Percentiles rank a stretch among this genome's conserved stretches.
Evolutionary conservation across 2,888 invertebrate species (phyloP).

Genomic region (Drosophila picticornis): DNA sequence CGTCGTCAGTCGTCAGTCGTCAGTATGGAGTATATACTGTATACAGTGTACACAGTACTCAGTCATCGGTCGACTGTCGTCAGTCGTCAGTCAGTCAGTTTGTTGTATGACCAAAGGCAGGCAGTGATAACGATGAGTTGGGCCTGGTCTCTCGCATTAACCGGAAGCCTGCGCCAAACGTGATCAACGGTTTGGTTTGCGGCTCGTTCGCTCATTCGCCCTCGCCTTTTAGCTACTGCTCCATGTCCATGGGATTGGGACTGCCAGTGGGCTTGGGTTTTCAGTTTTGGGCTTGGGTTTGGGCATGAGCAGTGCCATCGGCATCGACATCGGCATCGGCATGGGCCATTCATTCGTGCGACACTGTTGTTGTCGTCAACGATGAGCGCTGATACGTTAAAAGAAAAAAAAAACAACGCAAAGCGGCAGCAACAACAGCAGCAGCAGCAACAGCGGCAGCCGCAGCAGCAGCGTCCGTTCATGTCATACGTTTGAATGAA

Average conservation of each 20-base stretch:
- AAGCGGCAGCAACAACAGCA: slow-evolving; percentile 36
- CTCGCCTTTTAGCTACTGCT: slow-evolving; percentile 55
- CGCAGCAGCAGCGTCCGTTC: slow-evolving; percentile 55
- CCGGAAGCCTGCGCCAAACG: slow-evolving; percentile 85
- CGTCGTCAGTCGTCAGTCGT: slow-evolving; percentile 39
- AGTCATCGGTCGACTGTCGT: slow-evolving; percentile 36
- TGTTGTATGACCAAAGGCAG: slow-evolving; percentile 64
- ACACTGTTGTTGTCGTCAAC: slow-evolving; percentile 62
- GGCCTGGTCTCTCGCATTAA: slow-evolving; percentile 70
- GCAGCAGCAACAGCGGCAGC: slow-evolving; percentile 40
- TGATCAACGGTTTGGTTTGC: slow-evolving; percentile 83
- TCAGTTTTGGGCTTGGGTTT: slow-evolving; percentile 19
- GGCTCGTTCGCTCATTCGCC: slow-evolving; percentile 65
- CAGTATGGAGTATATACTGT: slow-evolving; percentile 7
- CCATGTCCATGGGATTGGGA: slow-evolving; percentile 62
- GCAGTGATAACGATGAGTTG: slow-evolving; percentile 62
- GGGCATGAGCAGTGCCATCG: slow-evolving; percentile 20
- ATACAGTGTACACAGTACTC: slow-evolving; percentile 8
- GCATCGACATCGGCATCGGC: slow-evolving; percentile 35
- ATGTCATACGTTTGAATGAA: slow-evolving; percentile 76
- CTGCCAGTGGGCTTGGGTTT: slow-evolving; percentile 23
- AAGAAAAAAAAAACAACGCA: slow-evolving; percentile 42
- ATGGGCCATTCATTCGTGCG: slow-evolving; percentile 78
- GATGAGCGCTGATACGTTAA: slow-evolving; percentile 78
- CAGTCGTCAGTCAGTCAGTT: slow-evolving; percentile 35